Evolutionary conservation across 2,888 invertebrate genomes (phyloP).

Genomic region (Cynaeus angustus): DNA sequence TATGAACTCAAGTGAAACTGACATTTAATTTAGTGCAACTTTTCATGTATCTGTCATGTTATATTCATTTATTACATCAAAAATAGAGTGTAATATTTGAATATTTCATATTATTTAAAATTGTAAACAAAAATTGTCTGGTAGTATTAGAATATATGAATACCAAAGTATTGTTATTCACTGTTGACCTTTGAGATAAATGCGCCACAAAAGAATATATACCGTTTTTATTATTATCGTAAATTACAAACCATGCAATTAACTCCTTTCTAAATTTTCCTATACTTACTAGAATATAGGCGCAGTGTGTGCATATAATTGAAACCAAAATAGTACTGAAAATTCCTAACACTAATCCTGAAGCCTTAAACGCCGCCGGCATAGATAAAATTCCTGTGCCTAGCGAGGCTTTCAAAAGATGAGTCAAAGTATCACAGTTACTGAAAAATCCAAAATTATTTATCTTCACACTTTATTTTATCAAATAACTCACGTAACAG

Average conservation of each 20-base stretch:
- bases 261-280: background rate
- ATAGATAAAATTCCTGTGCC: constrained; percentile 97
- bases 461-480: constrained; percentile 10
- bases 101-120: no score
- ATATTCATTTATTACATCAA: no score
- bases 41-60: no score
- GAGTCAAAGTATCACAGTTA: constrained; percentile 92
- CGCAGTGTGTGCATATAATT: constrained; percentile 94
- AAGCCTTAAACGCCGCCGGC: constrained; percentile 92
- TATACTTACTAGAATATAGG: constrained; percentile 87
- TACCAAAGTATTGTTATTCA: constrained; percentile 13
- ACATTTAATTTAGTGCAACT: no score
- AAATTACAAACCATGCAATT: no score
- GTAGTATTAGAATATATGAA: no score
- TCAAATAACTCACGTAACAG: constrained; percentile 82
- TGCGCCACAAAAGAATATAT: background rate
- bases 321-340: constrained; percentile 90
- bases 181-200: background rate
- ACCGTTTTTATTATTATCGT: no score
- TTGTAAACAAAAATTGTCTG: no score
- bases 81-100: no score
- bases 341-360: constrained; percentile 90
- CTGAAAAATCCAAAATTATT: constrained; percentile 73
- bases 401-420: constrained; percentile 95
- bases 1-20: no score